Evolutionary conservation across 2,113 vertebrate genomes (phyloP).

Genomic region (Gallinago paraguaiae): DNA sequence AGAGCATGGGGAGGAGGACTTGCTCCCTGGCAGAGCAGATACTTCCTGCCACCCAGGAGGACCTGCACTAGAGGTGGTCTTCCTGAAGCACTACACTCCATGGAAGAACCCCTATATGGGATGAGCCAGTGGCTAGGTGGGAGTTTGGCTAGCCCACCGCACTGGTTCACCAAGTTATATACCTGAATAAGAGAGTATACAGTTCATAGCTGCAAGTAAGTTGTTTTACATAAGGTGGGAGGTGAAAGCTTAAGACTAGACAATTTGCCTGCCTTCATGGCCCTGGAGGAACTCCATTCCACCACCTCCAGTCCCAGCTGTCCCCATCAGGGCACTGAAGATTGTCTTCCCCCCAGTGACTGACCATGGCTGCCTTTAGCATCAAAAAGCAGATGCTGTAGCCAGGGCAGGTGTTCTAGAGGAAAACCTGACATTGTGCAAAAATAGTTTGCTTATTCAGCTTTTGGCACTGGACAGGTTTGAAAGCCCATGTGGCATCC

Average conservation of each 20-base stretch:
- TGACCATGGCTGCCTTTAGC: not conserved
- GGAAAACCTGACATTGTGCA: not conserved
- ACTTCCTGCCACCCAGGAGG: not conserved
- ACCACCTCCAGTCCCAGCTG: not conserved
- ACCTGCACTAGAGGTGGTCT: not conserved
- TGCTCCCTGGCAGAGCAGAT: rapidly evolving
- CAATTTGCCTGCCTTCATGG: not conserved
- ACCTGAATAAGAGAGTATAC: not conserved
- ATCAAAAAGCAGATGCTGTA: not conserved
- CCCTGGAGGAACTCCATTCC: not conserved
- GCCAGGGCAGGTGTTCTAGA: not conserved
- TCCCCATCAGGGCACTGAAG: not conserved
- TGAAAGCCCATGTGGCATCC: not conserved
- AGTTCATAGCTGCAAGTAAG: not conserved
- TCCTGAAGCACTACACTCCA: not conserved
- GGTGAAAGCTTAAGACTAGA: not conserved
- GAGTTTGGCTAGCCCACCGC: not conserved
- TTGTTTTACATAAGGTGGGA: not conserved
- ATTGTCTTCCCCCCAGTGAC: not conserved
- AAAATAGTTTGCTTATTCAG: not conserved
- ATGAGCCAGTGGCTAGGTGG: rapidly evolving
- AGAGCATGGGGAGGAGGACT: rapidly evolving
- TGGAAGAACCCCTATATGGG: not conserved
- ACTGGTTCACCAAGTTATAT: not conserved
- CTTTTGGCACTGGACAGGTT: not conserved